Conservation (phyloP, 2,888 invertebrate genomes). For the Drosophila greeni region DNA sequence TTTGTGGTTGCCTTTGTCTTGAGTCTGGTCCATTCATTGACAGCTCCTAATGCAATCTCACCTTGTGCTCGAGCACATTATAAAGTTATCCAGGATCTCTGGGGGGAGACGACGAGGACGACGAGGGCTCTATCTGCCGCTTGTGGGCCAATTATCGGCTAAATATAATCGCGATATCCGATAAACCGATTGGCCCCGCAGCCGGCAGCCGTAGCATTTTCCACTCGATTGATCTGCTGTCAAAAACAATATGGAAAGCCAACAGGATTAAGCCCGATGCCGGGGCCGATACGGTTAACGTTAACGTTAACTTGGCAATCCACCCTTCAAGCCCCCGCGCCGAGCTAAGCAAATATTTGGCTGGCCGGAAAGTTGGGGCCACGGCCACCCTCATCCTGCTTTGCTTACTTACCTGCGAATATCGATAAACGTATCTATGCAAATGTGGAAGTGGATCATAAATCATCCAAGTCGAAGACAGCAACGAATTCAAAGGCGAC, state of each 20-base stretch:
- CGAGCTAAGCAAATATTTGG: slow-evolving; percentile 25
- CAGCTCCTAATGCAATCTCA: slow-evolving; percentile 45
- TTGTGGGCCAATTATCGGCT: slow-evolving; percentile 42
- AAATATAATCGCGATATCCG: slow-evolving; percentile 38
- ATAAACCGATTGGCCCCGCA: slow-evolving; percentile 34
- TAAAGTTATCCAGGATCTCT: slow-evolving; percentile 39
- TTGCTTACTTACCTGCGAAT: slow-evolving; percentile 35
- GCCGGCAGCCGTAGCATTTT: slow-evolving; percentile 23
- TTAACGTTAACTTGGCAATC: slow-evolving; percentile 14
- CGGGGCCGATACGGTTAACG: slow-evolving; percentile 7
- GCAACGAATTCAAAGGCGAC: background rate
- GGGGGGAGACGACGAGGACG: background rate
- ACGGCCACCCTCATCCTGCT: background rate
- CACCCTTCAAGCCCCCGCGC: background rate
- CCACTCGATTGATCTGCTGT: slow-evolving; percentile 42
- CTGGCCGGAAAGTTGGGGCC: background rate
- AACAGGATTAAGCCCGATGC: slow-evolving; percentile 22
- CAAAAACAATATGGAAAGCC: slow-evolving; percentile 37
- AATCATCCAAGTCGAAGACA: slow-evolving; percentile 21
- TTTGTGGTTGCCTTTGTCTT: slow-evolving; percentile 40
- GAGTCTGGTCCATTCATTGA: slow-evolving; percentile 31
- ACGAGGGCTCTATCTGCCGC: slow-evolving; percentile 1
- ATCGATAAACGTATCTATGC: slow-evolving; percentile 39
- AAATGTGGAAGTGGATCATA: slow-evolving; percentile 35
- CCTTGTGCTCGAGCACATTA: slow-evolving; percentile 41